Conservation (phyloP, 37 sponge, comb jelly and placozoan species). For the Agelas oroides region DNA sequence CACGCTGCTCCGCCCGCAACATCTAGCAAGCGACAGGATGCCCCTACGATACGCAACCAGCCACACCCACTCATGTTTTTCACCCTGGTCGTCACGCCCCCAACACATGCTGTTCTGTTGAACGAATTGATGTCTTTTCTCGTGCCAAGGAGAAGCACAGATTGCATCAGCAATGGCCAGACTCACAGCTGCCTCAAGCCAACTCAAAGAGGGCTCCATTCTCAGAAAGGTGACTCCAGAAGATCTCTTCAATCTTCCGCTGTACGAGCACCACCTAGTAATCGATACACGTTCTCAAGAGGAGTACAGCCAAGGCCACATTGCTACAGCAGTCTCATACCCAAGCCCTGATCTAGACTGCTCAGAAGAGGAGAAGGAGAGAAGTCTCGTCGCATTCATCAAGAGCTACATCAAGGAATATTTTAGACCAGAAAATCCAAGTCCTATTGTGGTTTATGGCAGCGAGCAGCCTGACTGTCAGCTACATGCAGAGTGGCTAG, state of each 20-base stretch:
- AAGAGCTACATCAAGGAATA: constrained; percentile 33
- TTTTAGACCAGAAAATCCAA: constrained; percentile 70
- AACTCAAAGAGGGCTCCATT: too few species aligned
- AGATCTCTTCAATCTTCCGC: constrained; percentile 78
- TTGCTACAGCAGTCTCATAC: constrained; percentile 71
- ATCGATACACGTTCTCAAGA: constrained; percentile 54
- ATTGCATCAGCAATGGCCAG: too few species aligned
- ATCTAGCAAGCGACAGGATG: too few species aligned
- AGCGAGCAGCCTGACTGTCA: constrained; percentile 12
- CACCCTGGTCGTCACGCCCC: too few species aligned
- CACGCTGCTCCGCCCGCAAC: too few species aligned
- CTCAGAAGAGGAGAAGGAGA: constrained; percentile 52
- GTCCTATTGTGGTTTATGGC: constrained; percentile 78
- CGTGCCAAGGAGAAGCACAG: too few species aligned
- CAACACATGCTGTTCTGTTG: too few species aligned
- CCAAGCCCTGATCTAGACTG: constrained; percentile 38
- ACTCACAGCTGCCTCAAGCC: too few species aligned
- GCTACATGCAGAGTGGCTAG: constrained; percentile 62
- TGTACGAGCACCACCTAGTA: constrained; percentile 80
- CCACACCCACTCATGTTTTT: too few species aligned
- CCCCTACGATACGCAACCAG: too few species aligned
- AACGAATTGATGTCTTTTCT: too few species aligned
- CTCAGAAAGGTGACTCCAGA: constrained; percentile 18
- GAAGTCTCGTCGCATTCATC: constrained; percentile 40
- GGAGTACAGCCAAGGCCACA: constrained; percentile 49